These are phyloP conservation scores for Anas platyrhynchos DNA, from an alignment of 2,113 vertebrate genomes.

Conservation along the genomic window DNA sequence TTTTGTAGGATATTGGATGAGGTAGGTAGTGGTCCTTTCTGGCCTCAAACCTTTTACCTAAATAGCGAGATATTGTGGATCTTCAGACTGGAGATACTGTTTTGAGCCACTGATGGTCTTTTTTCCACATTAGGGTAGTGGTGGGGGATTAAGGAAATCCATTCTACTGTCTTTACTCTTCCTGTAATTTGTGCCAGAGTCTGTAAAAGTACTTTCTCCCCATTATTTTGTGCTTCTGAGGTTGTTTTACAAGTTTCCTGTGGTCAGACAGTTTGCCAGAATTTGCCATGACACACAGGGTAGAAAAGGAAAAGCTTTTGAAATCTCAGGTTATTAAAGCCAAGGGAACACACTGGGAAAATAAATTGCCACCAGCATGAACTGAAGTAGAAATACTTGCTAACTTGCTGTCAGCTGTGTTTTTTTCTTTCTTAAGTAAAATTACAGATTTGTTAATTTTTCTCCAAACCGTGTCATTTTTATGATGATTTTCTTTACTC, in stretches of 20 bases:
- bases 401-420: not conserved
- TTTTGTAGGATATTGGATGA: not conserved
- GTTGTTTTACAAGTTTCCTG: conserved; percentile 6
- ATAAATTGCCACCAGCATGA: conserved; percentile 48
- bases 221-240: not conserved
- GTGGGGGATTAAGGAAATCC: not conserved
- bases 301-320: conserved; percentile 26
- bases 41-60: not conserved
- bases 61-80: not conserved
- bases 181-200: not conserved
- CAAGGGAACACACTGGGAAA: conserved; percentile 10
- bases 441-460: not conserved
- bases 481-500: not conserved
- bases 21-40: not conserved
- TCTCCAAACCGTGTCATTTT: not conserved
- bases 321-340: conserved; percentile 38
- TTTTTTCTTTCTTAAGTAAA: not conserved
- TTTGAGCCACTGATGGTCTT: not conserved
- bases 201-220: not conserved
- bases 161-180: not conserved
- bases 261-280: conserved; percentile 28
- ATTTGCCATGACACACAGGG: not conserved
- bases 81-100: not conserved
- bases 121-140: not conserved
- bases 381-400: conserved; percentile 44